Evolutionary conservation across 2,888 invertebrate genomes (phyloP).

Genomic region (Parascotia fuliginaria): DNA sequence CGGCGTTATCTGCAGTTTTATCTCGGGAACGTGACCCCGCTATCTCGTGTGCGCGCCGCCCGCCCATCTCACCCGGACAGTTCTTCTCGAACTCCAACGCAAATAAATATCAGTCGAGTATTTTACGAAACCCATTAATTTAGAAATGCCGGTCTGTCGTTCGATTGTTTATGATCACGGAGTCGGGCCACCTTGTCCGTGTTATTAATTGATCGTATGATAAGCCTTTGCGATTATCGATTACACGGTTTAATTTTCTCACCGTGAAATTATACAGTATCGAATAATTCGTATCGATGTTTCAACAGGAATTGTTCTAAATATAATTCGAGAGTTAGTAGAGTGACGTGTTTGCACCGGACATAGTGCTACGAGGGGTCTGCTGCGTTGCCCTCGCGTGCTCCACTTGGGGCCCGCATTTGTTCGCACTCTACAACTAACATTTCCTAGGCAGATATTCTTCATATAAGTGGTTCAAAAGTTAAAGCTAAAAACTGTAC

Average conservation of each 20-base stretch:
- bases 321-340: conserved; percentile 52
- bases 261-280: conserved; percentile 35
- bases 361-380: conserved; percentile 40
- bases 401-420: conserved; percentile 34
- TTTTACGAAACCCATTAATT: conserved; percentile 74
- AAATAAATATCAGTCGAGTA: conserved; percentile 58
- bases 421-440: conserved; percentile 1
- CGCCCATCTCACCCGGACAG: conserved; percentile 71
- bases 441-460: conserved; percentile 15
- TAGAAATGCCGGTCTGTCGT: conserved; percentile 75
- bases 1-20: conserved; percentile 72
- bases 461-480: conserved; percentile 19
- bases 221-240: conserved; percentile 58
- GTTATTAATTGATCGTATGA: conserved; percentile 80
- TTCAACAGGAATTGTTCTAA: conserved; percentile 48
- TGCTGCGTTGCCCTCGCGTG: conserved; percentile 21
- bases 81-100: conserved; percentile 56
- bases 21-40: conserved; percentile 81
- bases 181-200: conserved; percentile 75
- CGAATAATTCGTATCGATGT: conserved; percentile 30
- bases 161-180: conserved; percentile 70
- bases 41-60: conserved; percentile 72
- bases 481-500: conserved; percentile 17
- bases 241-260: conserved; percentile 53
- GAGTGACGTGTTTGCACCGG: conserved; percentile 45